phyloP scores from a whole-genome alignment of 2,888 invertebrate genomes.

The Mylabris sibirica region DNA sequence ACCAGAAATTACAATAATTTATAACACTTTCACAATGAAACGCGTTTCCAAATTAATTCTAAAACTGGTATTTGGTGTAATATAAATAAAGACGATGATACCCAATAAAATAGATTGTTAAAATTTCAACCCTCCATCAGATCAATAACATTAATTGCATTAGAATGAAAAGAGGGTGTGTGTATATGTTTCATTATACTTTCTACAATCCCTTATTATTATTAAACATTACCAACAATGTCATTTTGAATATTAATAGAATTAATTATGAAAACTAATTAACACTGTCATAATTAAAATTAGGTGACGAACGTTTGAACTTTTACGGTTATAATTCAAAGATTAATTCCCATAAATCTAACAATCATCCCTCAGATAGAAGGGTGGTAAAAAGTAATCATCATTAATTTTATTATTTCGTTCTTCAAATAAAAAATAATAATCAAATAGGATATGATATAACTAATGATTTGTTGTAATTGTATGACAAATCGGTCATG shows the following conservation, averaged over 20 bases:
- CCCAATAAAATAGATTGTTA: not conserved
- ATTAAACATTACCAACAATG: too few species aligned
- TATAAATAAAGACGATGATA: not conserved
- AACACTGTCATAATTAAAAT: too few species aligned
- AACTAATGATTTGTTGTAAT: not conserved
- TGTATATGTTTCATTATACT: not conserved
- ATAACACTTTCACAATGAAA: not conserved
- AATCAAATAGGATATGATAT: not conserved
- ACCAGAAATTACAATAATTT: not conserved
- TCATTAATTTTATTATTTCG: not conserved
- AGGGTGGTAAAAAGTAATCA: too few species aligned
- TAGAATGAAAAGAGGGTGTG: slow-evolving; percentile 3
- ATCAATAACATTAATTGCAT: slow-evolving; percentile 33
- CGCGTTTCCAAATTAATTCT: not conserved
- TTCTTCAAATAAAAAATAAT: not conserved
- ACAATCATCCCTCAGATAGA: not conserved
- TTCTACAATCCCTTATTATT: not conserved
- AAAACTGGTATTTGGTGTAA: not conserved
- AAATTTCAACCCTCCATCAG: slow-evolving; percentile 21
- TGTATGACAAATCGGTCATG: not conserved
- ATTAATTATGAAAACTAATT: not conserved
- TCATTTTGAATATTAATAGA: slow-evolving; percentile 22
- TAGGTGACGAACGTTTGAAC: too few species aligned
- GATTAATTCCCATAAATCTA: not conserved
- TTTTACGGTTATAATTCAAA: too few species aligned